A percentile compares a stretch with the other conserved stretches of the same genome.
Conservation (phyloP, 2,888 invertebrate species). For the Gisinianus flammeolus region DNA sequence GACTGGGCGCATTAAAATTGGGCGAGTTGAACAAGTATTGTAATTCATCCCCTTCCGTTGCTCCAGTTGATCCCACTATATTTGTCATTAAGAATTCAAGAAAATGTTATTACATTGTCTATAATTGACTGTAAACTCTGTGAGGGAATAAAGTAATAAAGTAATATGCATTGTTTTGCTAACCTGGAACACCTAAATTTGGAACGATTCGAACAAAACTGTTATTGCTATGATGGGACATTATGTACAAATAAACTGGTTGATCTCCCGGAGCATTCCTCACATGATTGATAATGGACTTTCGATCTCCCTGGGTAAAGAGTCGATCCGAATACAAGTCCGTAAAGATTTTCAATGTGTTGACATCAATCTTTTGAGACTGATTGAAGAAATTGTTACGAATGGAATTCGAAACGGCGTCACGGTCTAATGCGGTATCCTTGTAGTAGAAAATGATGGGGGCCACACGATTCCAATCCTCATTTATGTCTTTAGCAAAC, state of each 20-base stretch:
- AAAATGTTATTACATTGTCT: neutral
- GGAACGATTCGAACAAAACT: constrained; percentile 39
- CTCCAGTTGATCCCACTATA: constrained; percentile 37
- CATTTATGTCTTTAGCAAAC: constrained; percentile 63
- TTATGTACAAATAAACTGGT: constrained; percentile 50
- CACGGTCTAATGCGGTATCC: constrained; percentile 63
- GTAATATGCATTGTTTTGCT: neutral
- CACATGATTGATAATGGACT: constrained; percentile 49
- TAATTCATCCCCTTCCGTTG: constrained; percentile 55
- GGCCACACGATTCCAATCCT: constrained; percentile 68
- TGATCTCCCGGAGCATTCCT: constrained; percentile 44
- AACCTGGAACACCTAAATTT: constrained; percentile 42
- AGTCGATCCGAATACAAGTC: constrained; percentile 52
- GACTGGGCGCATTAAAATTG: too few relatives aligned
- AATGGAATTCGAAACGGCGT: constrained; percentile 65
- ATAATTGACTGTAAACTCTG: neutral
- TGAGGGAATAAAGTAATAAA: too few relatives aligned
- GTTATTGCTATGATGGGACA: constrained; percentile 47
- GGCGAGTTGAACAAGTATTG: constrained; percentile 54
- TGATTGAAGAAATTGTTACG: constrained; percentile 66
- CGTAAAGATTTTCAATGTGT: constrained; percentile 44
- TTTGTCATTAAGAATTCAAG: neutral
- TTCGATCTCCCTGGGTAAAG: constrained; percentile 52
- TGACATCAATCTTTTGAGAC: constrained; percentile 45
- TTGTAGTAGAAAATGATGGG: constrained; percentile 66